Conservation (phyloP, 2,113 vertebrate genomes). For the Prolemur simus region DNA sequence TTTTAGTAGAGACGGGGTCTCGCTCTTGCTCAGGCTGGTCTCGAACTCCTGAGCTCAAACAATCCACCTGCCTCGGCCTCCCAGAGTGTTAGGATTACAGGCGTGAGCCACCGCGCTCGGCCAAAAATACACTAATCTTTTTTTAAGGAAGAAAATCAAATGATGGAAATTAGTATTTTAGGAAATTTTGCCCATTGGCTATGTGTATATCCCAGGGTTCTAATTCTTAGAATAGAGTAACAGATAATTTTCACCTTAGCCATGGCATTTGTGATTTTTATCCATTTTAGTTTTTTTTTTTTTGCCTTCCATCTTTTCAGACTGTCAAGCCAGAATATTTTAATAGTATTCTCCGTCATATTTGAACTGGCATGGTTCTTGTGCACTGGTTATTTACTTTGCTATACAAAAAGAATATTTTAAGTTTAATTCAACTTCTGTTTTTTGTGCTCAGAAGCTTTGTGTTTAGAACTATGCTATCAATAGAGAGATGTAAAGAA, state of each 20-base stretch:
- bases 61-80: too few species aligned
- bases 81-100: too few species aligned
- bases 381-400: background rate
- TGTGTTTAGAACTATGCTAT: background rate
- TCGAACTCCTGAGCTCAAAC: too few species aligned
- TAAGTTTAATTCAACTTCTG: background rate
- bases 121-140: background rate
- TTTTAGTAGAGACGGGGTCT: too few species aligned
- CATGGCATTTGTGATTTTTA: background rate
- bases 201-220: background rate
- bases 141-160: background rate
- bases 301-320: background rate
- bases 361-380: background rate
- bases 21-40: too few species aligned
- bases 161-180: background rate
- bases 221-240: background rate
- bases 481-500: background rate
- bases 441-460: background rate
- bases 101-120: too few species aligned
- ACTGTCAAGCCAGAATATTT: background rate
- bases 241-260: background rate
- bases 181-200: background rate
- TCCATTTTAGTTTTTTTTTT: background rate
- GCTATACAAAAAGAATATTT: background rate
- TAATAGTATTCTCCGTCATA: background rate